phyloP scores from a whole-genome alignment of 1,140 invertebrate species.

The Hypsibius dujardini region DNA sequence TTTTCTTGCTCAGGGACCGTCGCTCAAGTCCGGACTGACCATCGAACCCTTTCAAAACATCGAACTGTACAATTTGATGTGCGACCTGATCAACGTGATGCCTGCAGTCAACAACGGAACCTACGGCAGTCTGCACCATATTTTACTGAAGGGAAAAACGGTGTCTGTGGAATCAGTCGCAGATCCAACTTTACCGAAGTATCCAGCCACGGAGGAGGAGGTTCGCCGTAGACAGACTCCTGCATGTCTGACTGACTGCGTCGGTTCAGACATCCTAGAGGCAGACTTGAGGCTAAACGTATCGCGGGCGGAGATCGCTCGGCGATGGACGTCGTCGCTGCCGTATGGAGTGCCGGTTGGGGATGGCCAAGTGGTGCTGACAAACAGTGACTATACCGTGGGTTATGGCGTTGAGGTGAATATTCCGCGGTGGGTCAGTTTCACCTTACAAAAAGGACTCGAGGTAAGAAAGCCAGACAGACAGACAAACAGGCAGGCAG shows the following conservation, averaged over 20 bases:
- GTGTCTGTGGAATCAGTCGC: not conserved
- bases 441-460: too few relatives aligned
- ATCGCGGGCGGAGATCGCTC: not conserved
- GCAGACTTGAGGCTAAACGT: not conserved
- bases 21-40: conserved; percentile 38
- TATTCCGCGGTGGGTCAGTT: too few relatives aligned
- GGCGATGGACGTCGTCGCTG: not conserved
- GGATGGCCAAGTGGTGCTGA: too few relatives aligned
- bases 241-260: not conserved
- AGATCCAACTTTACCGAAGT: not conserved
- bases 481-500: too few relatives aligned
- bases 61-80: conserved; percentile 49
- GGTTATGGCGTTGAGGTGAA: too few relatives aligned
- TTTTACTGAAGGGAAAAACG: not conserved
- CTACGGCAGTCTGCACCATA: not conserved
- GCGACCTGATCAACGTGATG: conserved; percentile 40
- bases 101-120: conserved; percentile 37
- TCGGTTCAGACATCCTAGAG: not conserved
- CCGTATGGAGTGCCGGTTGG: not conserved
- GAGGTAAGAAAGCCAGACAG: too few relatives aligned
- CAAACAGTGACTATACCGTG: too few relatives aligned
- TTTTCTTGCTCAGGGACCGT: conserved; percentile 49
- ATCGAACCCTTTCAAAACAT: conserved; percentile 43
- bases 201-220: not conserved
- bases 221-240: not conserved